These are phyloP conservation scores for Caenorhabditis doughertyi DNA, from an alignment of 2,888 invertebrate species.

Conservation along the genomic window DNA sequence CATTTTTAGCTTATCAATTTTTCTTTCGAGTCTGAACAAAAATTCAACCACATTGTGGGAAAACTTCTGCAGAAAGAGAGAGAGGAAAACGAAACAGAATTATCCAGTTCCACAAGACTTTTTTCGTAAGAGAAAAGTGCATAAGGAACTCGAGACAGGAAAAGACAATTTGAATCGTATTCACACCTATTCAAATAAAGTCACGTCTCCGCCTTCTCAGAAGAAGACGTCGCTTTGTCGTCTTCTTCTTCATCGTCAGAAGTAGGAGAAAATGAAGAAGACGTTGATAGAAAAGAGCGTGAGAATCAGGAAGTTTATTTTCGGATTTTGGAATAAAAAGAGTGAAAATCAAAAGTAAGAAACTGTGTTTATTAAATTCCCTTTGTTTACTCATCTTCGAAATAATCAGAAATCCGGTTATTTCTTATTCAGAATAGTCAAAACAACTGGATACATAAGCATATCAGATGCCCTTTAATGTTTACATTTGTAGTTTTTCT, in stretches of 20 bases:
- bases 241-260: constrained; percentile 7
- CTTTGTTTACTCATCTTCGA: neutral
- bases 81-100: constrained; percentile 8
- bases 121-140: constrained; percentile 1
- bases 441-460: neutral
- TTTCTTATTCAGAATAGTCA: neutral
- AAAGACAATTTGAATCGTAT: constrained; percentile 40
- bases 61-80: neutral
- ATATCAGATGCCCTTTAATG: too few relatives aligned
- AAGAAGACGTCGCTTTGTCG: constrained; percentile 13
- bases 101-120: neutral
- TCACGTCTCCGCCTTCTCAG: neutral
- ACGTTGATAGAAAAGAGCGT: constrained; percentile 31
- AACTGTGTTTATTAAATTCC: neutral
- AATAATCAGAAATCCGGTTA: neutral
- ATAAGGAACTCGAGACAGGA: constrained; percentile 13
- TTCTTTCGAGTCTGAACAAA: neutral
- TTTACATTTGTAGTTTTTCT: too few relatives aligned
- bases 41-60: neutral
- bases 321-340: constrained; percentile 17
- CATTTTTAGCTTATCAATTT: neutral
- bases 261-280: neutral
- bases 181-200: constrained; percentile 27
- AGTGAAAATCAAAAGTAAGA: constrained; percentile 16
- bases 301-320: constrained; percentile 42